phyloP scores from a whole-genome alignment of 2,797 vertebrate species.

The Chloroceryle amazona region DNA sequence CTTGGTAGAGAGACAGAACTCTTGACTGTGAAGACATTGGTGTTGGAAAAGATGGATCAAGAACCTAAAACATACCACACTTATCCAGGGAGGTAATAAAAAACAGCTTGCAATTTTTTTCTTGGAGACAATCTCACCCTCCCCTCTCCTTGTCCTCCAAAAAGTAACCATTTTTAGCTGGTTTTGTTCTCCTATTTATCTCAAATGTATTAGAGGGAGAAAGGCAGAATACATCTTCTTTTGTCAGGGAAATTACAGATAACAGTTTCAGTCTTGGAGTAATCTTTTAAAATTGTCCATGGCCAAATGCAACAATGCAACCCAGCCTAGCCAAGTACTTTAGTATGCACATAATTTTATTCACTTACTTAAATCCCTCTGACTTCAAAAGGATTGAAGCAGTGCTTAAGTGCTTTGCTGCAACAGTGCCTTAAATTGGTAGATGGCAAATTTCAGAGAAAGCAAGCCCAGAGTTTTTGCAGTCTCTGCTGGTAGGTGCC shows the following conservation, averaged over 20 bases:
- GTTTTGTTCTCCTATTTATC: constrained; percentile 55
- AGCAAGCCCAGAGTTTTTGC: neutral
- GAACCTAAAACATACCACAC: neutral
- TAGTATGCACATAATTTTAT: constrained; percentile 35
- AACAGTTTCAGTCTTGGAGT: constrained; percentile 24
- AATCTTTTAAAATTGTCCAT: constrained; percentile 52
- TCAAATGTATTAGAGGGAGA: constrained; percentile 46
- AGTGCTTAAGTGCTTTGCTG: constrained; percentile 38
- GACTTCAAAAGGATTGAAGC: constrained; percentile 48
- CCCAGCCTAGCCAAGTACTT: constrained; percentile 18
- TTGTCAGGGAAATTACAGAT: constrained; percentile 64
- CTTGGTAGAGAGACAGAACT: neutral
- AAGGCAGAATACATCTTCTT: constrained; percentile 44
- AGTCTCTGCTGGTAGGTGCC: neutral
- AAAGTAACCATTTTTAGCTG: constrained; percentile 45
- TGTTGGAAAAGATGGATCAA: constrained; percentile 10
- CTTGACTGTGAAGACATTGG: neutral
- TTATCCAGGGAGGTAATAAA: constrained; percentile 42
- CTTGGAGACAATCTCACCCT: neutral
- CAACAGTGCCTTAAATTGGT: constrained; percentile 12
- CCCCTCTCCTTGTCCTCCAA: neutral
- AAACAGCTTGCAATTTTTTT: neutral
- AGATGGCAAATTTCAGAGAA: neutral
- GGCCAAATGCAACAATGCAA: constrained; percentile 47
- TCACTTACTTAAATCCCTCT: constrained; percentile 35